phyloP scores from a whole-genome alignment of 2,888 invertebrate species.

The Apodemia hepburni region DNA sequence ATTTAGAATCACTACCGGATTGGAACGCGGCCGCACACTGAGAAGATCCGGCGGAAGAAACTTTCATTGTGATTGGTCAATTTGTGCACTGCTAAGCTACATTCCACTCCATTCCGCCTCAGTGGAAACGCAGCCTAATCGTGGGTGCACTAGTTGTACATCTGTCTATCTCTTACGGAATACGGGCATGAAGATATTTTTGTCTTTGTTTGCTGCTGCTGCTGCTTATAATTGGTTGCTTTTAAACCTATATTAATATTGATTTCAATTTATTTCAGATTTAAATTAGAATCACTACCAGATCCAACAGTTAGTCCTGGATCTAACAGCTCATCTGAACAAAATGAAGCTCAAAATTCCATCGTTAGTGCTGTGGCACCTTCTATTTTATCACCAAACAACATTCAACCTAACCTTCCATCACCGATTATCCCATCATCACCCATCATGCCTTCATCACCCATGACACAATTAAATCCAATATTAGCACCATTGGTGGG shows the following conservation, averaged over 20 bases:
- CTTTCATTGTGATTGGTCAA: no score
- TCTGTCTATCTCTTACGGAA: no score
- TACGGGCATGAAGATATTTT: no score
- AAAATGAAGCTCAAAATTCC: conserved; percentile 67
- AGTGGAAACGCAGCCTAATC: no score
- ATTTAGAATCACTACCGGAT: no score
- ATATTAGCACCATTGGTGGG: conserved; percentile 53
- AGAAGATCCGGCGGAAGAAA: no score
- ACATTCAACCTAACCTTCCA: conserved; percentile 28
- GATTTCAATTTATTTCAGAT: conserved; percentile 42
- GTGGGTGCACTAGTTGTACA: no score
- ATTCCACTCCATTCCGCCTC: no score
- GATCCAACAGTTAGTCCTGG: conserved; percentile 71
- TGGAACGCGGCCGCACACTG: no score
- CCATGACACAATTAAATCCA: conserved; percentile 32
- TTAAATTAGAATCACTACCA: conserved; percentile 59
- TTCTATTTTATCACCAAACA: conserved; percentile 27
- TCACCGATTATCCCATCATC: conserved; percentile 40
- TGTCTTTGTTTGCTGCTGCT: no score
- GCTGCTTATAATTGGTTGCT: neutral
- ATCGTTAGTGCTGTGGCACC: conserved; percentile 53
- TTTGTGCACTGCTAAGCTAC: no score
- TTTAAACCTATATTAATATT: neutral
- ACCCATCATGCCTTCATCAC: conserved; percentile 35
- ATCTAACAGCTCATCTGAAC: conserved; percentile 73